Conservation (phyloP, 2,797 vertebrate genomes). For the Harpagifer antarcticus region DNA sequence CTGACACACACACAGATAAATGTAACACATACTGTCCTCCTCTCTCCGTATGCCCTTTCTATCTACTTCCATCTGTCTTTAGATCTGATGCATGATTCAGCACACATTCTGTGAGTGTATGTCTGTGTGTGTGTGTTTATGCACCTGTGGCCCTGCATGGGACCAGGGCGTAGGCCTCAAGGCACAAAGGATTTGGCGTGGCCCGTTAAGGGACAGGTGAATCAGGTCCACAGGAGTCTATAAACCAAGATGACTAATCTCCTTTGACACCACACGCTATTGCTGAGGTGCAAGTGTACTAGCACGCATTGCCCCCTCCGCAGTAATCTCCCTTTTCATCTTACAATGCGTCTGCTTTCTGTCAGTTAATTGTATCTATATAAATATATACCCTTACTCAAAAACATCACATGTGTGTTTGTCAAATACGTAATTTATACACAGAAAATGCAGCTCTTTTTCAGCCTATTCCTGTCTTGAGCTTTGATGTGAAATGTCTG, state of each 20-base stretch:
- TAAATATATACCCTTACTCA: background rate
- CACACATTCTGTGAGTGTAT: constrained; percentile 35
- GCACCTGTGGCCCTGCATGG: constrained; percentile 62
- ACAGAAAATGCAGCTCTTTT: background rate
- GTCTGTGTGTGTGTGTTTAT: constrained; percentile 14
- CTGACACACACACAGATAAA: constrained; percentile 2
- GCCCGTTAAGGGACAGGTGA: constrained; percentile 62
- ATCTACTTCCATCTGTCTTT: constrained; percentile 27
- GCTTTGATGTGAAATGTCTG: background rate
- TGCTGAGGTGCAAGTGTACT: constrained; percentile 57
- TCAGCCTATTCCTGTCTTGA: background rate
- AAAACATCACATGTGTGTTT: background rate
- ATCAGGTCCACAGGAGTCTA: constrained; percentile 53
- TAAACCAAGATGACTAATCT: constrained; percentile 68
- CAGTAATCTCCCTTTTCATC: constrained; percentile 17
- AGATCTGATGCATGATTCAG: constrained; percentile 59
- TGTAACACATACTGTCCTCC: constrained; percentile 18
- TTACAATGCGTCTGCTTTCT: background rate
- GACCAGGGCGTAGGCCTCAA: constrained; percentile 44
- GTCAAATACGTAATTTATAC: background rate
- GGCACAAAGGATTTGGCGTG: constrained; percentile 55
- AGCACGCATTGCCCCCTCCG: constrained; percentile 12
- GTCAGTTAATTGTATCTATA: background rate
- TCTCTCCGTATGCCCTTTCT: constrained; percentile 14
- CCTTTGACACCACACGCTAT: constrained; percentile 53